phyloP scores from a whole-genome alignment of 2,797 vertebrate genomes.

The Rhyacichthys aspro region DNA sequence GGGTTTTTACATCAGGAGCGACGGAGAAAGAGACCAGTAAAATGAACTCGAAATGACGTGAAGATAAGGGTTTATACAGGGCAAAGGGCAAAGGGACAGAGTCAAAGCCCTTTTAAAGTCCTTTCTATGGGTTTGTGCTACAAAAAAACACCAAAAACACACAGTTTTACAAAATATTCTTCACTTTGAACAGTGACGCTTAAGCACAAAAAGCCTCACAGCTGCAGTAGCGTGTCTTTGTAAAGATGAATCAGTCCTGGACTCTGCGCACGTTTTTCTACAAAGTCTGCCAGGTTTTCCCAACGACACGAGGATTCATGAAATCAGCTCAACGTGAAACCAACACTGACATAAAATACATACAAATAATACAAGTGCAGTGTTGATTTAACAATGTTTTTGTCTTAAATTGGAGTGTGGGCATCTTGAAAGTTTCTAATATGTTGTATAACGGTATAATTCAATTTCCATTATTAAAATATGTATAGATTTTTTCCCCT shows the following conservation, averaged over 20 bases:
- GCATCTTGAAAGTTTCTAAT: too few species aligned
- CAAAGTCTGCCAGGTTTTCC: slow-evolving; percentile 46
- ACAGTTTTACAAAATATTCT: slow-evolving; percentile 63
- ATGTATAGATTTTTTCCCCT: too few species aligned
- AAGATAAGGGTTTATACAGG: slow-evolving; percentile 40
- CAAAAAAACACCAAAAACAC: slow-evolving; percentile 66
- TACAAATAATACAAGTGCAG: too few species aligned
- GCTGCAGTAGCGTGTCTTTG: slow-evolving; percentile 25
- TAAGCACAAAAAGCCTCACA: slow-evolving; percentile 55
- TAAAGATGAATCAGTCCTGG: slow-evolving; percentile 29
- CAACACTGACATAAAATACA: too few species aligned
- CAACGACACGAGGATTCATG: slow-evolving; percentile 40
- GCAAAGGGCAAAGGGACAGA: slow-evolving; percentile 44
- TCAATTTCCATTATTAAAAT: too few species aligned
- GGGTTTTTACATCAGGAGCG: slow-evolving; percentile 53
- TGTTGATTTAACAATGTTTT: too few species aligned
- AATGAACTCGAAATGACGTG: slow-evolving; percentile 31
- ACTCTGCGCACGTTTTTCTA: slow-evolving; percentile 21
- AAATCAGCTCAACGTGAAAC: slow-evolving; percentile 12
- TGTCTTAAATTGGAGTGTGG: too few species aligned
- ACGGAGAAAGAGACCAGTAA: slow-evolving; percentile 50
- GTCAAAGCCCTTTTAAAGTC: slow-evolving; percentile 28
- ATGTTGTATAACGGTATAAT: too few species aligned
- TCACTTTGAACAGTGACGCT: slow-evolving; percentile 51
- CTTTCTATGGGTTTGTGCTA: slow-evolving; percentile 54